A percentile compares a stretch with the other conserved stretches of the same genome.
Evolutionary conservation across 2,797 vertebrate genomes (phyloP).

Genomic region (Chromis chromis): DNA sequence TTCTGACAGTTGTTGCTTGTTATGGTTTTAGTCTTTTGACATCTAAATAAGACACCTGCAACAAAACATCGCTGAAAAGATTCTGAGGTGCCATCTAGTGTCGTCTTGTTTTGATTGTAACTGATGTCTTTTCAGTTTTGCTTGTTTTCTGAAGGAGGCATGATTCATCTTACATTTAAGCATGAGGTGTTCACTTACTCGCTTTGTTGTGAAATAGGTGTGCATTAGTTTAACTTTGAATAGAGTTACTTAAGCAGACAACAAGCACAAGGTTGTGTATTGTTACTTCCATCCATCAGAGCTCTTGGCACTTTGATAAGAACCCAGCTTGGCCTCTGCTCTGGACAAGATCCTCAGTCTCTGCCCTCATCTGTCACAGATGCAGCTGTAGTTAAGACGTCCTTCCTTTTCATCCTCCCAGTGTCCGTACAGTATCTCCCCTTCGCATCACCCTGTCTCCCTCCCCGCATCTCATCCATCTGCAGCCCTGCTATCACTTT

Average conservation of each 20-base stretch:
- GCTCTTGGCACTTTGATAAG: conserved; percentile 27
- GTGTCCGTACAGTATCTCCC: conserved; percentile 28
- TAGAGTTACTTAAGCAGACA: no score
- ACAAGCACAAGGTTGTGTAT: no score
- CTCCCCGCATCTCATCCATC: conserved; percentile 11
- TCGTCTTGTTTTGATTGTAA: not conserved
- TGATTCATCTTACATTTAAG: no score
- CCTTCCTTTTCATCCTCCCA: conserved; percentile 25
- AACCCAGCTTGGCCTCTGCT: conserved; percentile 16
- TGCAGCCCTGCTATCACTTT: conserved; percentile 10
- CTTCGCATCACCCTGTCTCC: conserved; percentile 10
- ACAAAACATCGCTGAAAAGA: not conserved
- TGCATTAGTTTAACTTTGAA: no score
- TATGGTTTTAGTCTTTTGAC: conserved; percentile 3
- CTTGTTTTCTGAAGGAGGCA: not conserved
- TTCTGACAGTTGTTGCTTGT: not conserved
- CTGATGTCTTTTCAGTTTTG: not conserved
- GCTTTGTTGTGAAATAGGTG: no score
- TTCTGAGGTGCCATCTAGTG: not conserved
- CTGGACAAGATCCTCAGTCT: conserved; percentile 1
- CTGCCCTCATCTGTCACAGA: conserved; percentile 21
- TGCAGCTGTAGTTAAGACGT: conserved; percentile 32
- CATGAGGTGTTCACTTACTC: no score
- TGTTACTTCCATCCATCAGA: not conserved
- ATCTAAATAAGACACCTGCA: not conserved